These are phyloP conservation scores for Lacanobia wlatinum DNA, from an alignment of 2,888 invertebrate genomes.

Conservation along the genomic window DNA sequence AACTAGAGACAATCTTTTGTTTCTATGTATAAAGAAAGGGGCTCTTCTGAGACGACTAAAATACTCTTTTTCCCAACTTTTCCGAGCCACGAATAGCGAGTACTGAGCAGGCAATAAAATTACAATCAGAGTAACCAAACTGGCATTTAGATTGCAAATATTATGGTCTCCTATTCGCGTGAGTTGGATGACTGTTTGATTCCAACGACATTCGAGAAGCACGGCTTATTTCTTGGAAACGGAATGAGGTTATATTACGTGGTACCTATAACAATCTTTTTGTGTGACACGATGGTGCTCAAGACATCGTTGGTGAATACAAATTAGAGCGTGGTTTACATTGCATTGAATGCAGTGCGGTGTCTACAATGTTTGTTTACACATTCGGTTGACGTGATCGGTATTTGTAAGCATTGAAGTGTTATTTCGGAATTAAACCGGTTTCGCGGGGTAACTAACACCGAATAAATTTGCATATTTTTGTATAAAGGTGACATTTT, in stretches of 20 bases:
- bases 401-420: conserved; percentile 58
- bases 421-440: conserved; percentile 60
- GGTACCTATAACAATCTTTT: conserved; percentile 41
- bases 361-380: conserved; percentile 62
- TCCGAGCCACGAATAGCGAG: conserved; percentile 26
- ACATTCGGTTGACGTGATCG: conserved; percentile 58
- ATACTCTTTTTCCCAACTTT: conserved; percentile 13
- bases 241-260: conserved; percentile 51
- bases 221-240: conserved; percentile 39
- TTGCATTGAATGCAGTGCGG: conserved; percentile 56
- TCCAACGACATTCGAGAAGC: conserved; percentile 45
- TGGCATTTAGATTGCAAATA: conserved; percentile 53
- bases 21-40: conserved; percentile 20
- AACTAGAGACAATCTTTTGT: conserved; percentile 11
- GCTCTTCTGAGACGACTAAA: conserved; percentile 5
- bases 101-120: conserved; percentile 43
- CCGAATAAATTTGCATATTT: conserved; percentile 48
- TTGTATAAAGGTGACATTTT: conserved; percentile 42
- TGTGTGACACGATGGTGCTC: conserved; percentile 39
- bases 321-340: conserved; percentile 57
- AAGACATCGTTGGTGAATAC: conserved; percentile 57
- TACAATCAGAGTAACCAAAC: conserved; percentile 38
- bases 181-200: conserved; percentile 49
- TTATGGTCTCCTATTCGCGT: conserved; percentile 42
- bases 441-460: conserved; percentile 44